Conservation (phyloP, 2,113 vertebrate genomes). For the Ovibos moschatus region DNA sequence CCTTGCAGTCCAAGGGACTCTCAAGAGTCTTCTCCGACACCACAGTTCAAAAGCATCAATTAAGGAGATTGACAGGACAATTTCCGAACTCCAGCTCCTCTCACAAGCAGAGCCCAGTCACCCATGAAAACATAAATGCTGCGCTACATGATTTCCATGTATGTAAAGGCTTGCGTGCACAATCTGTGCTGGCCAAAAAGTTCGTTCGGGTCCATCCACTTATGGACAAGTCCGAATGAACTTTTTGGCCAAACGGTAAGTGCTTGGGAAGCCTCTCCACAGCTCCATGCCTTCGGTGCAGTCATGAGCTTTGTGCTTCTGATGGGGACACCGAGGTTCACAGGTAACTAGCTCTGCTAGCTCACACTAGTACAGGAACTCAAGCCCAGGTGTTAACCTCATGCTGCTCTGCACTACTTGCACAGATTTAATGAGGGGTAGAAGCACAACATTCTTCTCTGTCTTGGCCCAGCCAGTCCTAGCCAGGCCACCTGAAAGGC, state of each 20-base stretch:
- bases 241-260: not conserved
- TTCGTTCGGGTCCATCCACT: rapidly evolving
- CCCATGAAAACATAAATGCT: rapidly evolving
- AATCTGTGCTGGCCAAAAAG: not conserved
- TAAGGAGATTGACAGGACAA: not conserved
- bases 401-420: not conserved
- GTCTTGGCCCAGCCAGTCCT: not conserved
- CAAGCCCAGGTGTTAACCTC: not conserved
- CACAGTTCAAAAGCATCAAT: too few relatives aligned
- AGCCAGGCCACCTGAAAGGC: not conserved
- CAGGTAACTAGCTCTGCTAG: not conserved
- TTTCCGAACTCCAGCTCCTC: not conserved
- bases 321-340: not conserved
- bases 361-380: not conserved
- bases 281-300: not conserved
- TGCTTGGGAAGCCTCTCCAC: not conserved
- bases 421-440: not conserved
- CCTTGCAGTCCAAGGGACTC: too few relatives aligned
- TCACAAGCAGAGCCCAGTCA: not conserved
- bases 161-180: rapidly evolving
- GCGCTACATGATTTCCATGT: rapidly evolving
- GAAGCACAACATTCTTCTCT: not conserved
- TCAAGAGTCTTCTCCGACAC: too few relatives aligned
- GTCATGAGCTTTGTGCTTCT: not conserved
- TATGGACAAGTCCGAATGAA: rapidly evolving